These are phyloP conservation scores for Eudasyphora cyanicolor DNA, from an alignment of 2,888 invertebrate genomes.

Conservation along the genomic window DNA sequence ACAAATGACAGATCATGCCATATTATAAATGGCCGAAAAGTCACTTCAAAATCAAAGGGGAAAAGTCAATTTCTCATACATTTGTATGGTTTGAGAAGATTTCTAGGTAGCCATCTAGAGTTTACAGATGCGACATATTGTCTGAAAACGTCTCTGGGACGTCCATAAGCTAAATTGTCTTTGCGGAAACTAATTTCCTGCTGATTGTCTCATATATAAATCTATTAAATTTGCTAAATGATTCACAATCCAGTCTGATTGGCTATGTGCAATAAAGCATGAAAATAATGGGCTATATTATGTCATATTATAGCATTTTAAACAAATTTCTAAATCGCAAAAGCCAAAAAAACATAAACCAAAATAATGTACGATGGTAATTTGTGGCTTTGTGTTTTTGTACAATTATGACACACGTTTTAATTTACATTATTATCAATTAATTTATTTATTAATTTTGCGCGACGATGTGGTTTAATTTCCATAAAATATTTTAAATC, in stretches of 20 bases:
- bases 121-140: too few relatives aligned
- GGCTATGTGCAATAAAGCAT: not conserved
- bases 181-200: too few relatives aligned
- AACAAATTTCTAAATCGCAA: not conserved
- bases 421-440: not conserved
- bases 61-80: too few relatives aligned
- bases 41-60: too few relatives aligned
- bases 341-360: not conserved
- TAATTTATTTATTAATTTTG: not conserved
- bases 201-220: not conserved
- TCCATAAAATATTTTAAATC: not conserved
- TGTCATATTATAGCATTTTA: not conserved
- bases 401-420: not conserved
- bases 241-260: not conserved
- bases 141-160: too few relatives aligned
- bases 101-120: too few relatives aligned
- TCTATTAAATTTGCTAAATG: not conserved
- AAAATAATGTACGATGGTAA: not conserved
- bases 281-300: not conserved
- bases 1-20: too few relatives aligned
- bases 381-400: conserved; percentile 11
- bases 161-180: too few relatives aligned
- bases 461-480: not conserved
- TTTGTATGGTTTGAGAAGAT: too few relatives aligned
- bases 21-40: too few relatives aligned